These are phyloP conservation scores for Rhingia campestris DNA, from an alignment of 2,888 invertebrate species.

Conservation along the genomic window DNA sequence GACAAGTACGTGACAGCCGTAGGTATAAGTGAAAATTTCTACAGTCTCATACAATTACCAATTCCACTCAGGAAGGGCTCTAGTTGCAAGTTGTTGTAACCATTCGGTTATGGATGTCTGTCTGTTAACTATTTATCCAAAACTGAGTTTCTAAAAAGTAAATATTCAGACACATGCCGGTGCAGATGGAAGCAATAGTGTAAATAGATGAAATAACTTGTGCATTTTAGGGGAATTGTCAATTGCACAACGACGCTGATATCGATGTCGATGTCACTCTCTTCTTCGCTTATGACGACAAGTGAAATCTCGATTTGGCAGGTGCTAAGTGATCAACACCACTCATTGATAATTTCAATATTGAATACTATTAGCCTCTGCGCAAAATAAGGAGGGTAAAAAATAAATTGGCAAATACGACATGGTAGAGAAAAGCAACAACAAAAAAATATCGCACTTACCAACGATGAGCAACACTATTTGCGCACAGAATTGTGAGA, in stretches of 20 bases:
- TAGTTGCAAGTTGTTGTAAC: constrained; percentile 58
- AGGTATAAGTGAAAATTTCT: constrained; percentile 39
- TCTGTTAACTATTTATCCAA: constrained; percentile 10
- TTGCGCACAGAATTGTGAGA: constrained; percentile 42
- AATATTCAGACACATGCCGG: not conserved
- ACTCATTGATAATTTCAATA: constrained; percentile 26
- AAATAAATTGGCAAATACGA: constrained; percentile 45
- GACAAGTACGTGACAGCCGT: constrained; percentile 34
- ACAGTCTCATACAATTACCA: constrained; percentile 31
- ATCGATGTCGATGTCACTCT: constrained; percentile 28
- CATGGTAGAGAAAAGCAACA: constrained; percentile 7
- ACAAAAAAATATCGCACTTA: constrained; percentile 27
- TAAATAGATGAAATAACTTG: not conserved
- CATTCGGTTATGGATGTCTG: constrained; percentile 40
- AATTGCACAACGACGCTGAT: constrained; percentile 56
- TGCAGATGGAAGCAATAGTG: not conserved
- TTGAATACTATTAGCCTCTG: constrained; percentile 32
- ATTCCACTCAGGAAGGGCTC: constrained; percentile 67
- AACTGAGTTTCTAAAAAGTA: too few relatives aligned
- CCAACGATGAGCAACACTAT: not conserved
- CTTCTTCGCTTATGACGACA: constrained; percentile 28
- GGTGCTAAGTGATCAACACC: constrained; percentile 46
- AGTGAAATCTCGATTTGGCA: constrained; percentile 68
- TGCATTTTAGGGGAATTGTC: constrained; percentile 8
- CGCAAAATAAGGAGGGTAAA: not conserved